phyloP scores from a whole-genome alignment of 2,888 invertebrate genomes.

The Caenorhabditis sp. region DNA sequence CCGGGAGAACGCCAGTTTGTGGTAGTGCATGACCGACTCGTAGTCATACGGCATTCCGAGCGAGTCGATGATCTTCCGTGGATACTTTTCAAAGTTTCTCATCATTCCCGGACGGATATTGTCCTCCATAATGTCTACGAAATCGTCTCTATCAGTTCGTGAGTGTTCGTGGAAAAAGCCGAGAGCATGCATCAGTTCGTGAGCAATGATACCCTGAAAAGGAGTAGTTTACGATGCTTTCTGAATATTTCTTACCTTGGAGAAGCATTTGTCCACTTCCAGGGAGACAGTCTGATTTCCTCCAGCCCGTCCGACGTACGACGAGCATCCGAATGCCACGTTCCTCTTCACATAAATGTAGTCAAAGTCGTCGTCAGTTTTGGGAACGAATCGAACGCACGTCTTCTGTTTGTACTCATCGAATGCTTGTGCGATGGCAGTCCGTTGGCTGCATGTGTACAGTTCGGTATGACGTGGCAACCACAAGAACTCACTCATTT shows the following conservation, averaged over 20 bases:
- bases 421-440: conserved; percentile 82
- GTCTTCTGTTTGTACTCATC: conserved; percentile 83
- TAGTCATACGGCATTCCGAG: conserved; percentile 86
- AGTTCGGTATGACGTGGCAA: neutral
- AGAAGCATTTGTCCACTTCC: conserved; percentile 80
- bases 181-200: conserved; percentile 86
- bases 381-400: conserved; percentile 84
- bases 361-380: conserved; percentile 82
- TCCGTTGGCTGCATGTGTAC: conserved; percentile 72
- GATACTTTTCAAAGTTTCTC: conserved; percentile 82
- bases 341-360: conserved; percentile 83
- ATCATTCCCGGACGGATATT: conserved; percentile 83
- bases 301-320: conserved; percentile 86
- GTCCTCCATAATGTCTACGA: conserved; percentile 85
- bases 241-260: too few relatives aligned
- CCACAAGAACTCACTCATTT: conserved; percentile 64
- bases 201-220: conserved; percentile 86
- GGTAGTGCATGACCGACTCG: conserved; percentile 86
- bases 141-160: conserved; percentile 86
- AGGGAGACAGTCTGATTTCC: conserved; percentile 86
- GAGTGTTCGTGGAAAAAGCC: conserved; percentile 91
- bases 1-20: conserved; percentile 81
- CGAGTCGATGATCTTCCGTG: conserved; percentile 80
- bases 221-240: too few relatives aligned
- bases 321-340: conserved; percentile 84